Conservation (phyloP, 2,797 vertebrate species). For the Antrozous pallidus region DNA sequence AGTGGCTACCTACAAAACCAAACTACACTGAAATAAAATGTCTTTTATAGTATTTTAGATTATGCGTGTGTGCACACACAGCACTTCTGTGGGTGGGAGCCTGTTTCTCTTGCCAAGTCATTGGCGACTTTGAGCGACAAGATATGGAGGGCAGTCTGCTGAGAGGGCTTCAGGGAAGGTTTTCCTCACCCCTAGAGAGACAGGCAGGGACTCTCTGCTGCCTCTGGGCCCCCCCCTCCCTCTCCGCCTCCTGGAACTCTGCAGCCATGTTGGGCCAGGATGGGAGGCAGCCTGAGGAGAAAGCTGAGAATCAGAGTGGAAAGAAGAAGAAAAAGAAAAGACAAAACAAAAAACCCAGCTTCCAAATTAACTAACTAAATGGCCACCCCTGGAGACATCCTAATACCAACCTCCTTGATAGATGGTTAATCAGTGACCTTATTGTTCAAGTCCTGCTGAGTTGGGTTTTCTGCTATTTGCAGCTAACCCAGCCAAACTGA, state of each 20-base stretch:
- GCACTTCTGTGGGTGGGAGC: accelerated
- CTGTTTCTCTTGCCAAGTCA: background rate
- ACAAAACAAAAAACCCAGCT: background rate
- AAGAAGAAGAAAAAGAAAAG: background rate
- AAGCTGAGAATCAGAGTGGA: background rate
- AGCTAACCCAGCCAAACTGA: background rate
- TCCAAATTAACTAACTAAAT: background rate
- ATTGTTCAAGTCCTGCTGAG: background rate
- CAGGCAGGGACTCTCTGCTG: background rate
- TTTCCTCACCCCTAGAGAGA: background rate
- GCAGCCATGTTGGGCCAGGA: background rate
- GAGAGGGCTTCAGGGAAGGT: background rate
- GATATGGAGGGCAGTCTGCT: background rate
- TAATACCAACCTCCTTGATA: background rate
- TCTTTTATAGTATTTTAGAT: no score
- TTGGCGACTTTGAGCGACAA: background rate
- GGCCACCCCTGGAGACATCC: background rate
- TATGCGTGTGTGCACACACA: accelerated
- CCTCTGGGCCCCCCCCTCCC: background rate
- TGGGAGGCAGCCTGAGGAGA: background rate
- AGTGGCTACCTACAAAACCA: background rate
- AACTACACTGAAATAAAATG: background rate
- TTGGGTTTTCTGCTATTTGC: background rate
- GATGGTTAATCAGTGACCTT: background rate
- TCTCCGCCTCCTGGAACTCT: background rate